phyloP scores from a whole-genome alignment of 1,140 invertebrate species.

The Procambarus clarkii region DNA sequence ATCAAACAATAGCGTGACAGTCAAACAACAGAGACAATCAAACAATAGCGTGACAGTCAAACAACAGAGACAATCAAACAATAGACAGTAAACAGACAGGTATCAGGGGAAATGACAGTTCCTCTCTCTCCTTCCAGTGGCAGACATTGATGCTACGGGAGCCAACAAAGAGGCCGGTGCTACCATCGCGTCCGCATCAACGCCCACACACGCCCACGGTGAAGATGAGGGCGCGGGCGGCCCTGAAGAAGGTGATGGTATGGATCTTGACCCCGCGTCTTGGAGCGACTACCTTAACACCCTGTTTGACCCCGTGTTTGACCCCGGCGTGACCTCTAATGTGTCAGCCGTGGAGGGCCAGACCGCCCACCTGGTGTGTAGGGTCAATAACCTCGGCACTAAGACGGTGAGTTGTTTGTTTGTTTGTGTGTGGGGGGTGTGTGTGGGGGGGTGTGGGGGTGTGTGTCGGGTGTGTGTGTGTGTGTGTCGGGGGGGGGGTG shows the following conservation, averaged over 20 bases:
- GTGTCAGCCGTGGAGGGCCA: conserved; percentile 69
- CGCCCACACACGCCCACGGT: neutral
- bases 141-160: too few species aligned
- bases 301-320: conserved; percentile 70
- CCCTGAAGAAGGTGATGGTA: neutral
- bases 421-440: neutral
- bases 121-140: too few species aligned
- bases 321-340: conserved; percentile 60
- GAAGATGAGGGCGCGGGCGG: neutral
- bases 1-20: too few species aligned
- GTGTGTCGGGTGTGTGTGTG: neutral
- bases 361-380: conserved; percentile 70
- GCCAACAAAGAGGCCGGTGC: too few species aligned
- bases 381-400: conserved; percentile 72
- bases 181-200: neutral
- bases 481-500: too few species aligned
- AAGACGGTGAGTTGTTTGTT: conserved; percentile 66
- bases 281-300: conserved; percentile 71
- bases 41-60: too few species aligned
- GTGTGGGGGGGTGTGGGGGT: too few species aligned
- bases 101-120: too few species aligned
- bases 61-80: too few species aligned
- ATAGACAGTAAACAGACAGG: too few species aligned
- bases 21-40: too few species aligned
- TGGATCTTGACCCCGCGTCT: conserved; percentile 46